phyloP scores from a whole-genome alignment of 92 coral and sea anemone species.

The Actinostola sp. region DNA sequence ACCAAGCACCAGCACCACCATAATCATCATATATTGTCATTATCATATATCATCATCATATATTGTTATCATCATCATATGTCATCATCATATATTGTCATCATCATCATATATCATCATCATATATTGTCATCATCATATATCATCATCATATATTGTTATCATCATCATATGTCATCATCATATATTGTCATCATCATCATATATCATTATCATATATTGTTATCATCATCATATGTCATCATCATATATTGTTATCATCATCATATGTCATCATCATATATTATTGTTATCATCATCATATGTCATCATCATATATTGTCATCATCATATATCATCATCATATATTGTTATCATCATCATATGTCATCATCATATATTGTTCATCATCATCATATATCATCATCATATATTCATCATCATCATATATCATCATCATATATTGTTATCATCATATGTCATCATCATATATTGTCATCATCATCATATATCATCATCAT shows the following conservation, averaged over 20 bases:
- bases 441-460: neutral
- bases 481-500: conserved; percentile 1
- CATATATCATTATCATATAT: neutral
- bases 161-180: neutral
- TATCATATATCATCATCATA: neutral
- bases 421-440: neutral
- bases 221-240: neutral
- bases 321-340: conserved; percentile 2
- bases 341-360: too few relatives aligned
- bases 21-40: neutral
- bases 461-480: conserved; percentile 1
- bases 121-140: too few relatives aligned
- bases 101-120: neutral
- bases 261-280: too few relatives aligned
- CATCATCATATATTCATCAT: too few relatives aligned
- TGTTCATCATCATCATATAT: neutral
- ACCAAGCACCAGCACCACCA: neutral
- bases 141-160: too few relatives aligned
- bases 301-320: neutral
- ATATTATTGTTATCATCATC: too few relatives aligned
- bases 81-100: too few relatives aligned
- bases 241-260: too few relatives aligned
- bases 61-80: neutral
- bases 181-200: conserved; percentile 1
- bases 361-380: too few relatives aligned